Percentiles rank a stretch among this genome's conserved stretches.
Conservation (phyloP, 2,113 vertebrate genomes). For the Epinephelus lanceolatus region DNA sequence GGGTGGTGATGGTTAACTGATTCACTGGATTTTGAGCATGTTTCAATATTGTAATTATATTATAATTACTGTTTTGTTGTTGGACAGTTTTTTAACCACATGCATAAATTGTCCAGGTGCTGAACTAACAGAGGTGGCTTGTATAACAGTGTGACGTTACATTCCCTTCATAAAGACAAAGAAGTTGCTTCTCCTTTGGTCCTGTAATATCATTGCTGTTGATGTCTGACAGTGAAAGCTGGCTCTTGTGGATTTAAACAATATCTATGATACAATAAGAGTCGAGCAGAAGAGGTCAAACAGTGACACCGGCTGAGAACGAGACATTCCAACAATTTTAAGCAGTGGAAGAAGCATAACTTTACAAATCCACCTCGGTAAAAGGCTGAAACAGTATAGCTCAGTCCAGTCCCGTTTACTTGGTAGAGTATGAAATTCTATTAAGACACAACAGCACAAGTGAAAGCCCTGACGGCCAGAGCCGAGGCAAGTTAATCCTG, state of each 20-base stretch:
- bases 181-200: background rate
- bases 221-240: background rate
- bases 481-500: constrained; percentile 59
- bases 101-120: background rate
- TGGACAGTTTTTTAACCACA: background rate
- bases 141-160: background rate
- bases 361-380: constrained; percentile 27
- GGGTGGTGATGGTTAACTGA: no score
- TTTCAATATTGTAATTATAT: no score
- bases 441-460: constrained; percentile 46
- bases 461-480: constrained; percentile 36
- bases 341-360: constrained; percentile 4
- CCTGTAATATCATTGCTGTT: background rate
- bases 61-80: background rate
- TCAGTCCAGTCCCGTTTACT: constrained; percentile 3
- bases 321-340: background rate
- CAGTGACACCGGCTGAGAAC: background rate
- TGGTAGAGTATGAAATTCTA: constrained; percentile 47
- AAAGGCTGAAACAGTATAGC: constrained; percentile 24
- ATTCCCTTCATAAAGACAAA: background rate
- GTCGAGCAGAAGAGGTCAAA: background rate
- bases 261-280: background rate
- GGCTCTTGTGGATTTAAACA: background rate
- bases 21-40: no score
- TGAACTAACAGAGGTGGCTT: background rate